phyloP scores from a whole-genome alignment of 1,140 invertebrate genomes.

The Calephelis nemesis region DNA sequence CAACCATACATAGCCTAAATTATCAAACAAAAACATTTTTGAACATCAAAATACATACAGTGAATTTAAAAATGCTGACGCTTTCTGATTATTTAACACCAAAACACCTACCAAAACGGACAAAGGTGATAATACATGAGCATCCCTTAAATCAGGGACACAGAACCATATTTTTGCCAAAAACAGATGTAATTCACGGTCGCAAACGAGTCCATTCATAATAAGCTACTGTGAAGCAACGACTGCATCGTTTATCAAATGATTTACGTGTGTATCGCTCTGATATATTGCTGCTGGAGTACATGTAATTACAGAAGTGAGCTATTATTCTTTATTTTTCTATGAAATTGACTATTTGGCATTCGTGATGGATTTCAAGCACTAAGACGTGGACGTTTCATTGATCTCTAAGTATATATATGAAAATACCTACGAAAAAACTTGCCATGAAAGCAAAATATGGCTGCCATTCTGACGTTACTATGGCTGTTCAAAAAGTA shows the following conservation, averaged over 20 bases:
- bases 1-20: too few species aligned
- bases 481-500: too few species aligned
- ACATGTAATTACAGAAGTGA: constrained; percentile 11
- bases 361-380: too few species aligned
- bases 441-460: too few species aligned
- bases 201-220: constrained; percentile 34
- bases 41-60: too few species aligned
- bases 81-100: not conserved
- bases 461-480: too few species aligned
- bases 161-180: constrained; percentile 11
- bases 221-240: constrained; percentile 29
- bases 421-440: too few species aligned
- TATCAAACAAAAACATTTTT: too few species aligned
- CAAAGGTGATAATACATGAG: constrained; percentile 7
- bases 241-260: constrained; percentile 33
- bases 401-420: too few species aligned
- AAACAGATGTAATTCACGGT: constrained; percentile 27
- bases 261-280: constrained; percentile 36
- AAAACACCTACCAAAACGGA: not conserved
- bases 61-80: too few species aligned
- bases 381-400: too few species aligned
- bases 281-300: constrained; percentile 32
- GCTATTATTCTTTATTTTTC: not conserved
- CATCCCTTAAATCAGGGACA: constrained; percentile 11
- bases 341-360: too few species aligned